Percentiles rank a stretch among this genome's conserved stretches.
Evolutionary conservation across 2,113 vertebrate genomes (phyloP).

Genomic region (Stegastes partitus): DNA sequence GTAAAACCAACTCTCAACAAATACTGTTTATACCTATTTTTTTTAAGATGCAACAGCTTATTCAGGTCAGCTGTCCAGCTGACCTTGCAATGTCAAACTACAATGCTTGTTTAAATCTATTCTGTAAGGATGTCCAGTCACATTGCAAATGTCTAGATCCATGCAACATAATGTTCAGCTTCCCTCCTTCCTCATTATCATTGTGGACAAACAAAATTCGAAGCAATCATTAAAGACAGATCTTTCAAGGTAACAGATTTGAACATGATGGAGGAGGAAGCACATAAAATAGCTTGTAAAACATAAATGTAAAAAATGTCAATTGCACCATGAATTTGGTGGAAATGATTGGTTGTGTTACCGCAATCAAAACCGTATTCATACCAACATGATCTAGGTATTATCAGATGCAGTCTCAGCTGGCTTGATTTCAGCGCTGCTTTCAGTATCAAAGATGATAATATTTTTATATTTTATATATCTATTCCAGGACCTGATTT

Average conservation of each 20-base stretch:
- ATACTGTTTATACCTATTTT: background rate
- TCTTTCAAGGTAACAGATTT: background rate
- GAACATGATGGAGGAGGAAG: slow-evolving; percentile 13
- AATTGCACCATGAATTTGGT: background rate
- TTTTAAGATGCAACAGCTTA: background rate
- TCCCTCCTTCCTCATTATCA: slow-evolving; percentile 34
- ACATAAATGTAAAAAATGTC: background rate
- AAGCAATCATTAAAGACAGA: slow-evolving; percentile 12
- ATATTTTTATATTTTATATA: too few species aligned
- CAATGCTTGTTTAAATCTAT: slow-evolving; percentile 1
- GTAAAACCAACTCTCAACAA: background rate
- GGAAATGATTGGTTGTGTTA: background rate
- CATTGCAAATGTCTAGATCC: slow-evolving; percentile 30
- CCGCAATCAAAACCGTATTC: background rate
- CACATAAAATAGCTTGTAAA: background rate
- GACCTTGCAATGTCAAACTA: background rate
- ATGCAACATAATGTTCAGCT: slow-evolving; percentile 56
- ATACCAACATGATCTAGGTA: too few species aligned
- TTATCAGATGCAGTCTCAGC: too few species aligned
- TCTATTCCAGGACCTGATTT: too few species aligned
- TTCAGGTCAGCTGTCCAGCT: background rate
- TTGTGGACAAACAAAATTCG: slow-evolving; percentile 51
- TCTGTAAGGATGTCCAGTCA: slow-evolving; percentile 18
- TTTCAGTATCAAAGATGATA: too few species aligned
- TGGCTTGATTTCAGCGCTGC: too few species aligned